Evolutionary conservation across 1,140 invertebrate species (phyloP).

Genomic region (Tetragnatha versicolor): DNA sequence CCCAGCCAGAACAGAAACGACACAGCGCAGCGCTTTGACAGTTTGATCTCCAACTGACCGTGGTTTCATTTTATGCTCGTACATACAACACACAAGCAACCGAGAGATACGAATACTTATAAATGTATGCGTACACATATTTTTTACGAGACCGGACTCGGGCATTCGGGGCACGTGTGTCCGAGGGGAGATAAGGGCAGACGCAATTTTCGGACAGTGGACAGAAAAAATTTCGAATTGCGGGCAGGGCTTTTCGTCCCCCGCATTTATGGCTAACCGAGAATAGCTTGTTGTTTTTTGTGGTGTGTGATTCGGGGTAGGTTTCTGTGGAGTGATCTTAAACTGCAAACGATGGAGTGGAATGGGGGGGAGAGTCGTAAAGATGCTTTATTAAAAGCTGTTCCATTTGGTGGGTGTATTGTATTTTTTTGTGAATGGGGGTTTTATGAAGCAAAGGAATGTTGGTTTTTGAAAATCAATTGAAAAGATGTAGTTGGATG

Average conservation of each 20-base stretch:
- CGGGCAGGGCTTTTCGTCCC: not conserved
- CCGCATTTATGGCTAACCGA: slow-evolving; percentile 20
- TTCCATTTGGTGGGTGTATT: too few relatives aligned
- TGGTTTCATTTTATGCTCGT: slow-evolving; percentile 14
- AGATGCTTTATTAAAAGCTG: too few relatives aligned
- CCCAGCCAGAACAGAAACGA: too few relatives aligned
- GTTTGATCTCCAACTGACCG: slow-evolving; percentile 21
- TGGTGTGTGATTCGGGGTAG: not conserved
- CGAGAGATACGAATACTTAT: slow-evolving; percentile 26
- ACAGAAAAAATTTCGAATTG: slow-evolving; percentile 10
- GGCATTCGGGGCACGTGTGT: slow-evolving; percentile 43
- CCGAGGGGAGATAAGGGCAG: slow-evolving; percentile 22
- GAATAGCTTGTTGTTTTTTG: not conserved
- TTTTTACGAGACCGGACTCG: slow-evolving; percentile 38
- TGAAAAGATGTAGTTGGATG: too few relatives aligned
- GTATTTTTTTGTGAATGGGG: too few relatives aligned
- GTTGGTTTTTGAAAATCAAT: too few relatives aligned
- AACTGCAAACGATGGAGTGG: too few relatives aligned
- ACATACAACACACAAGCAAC: not conserved
- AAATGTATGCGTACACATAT: slow-evolving; percentile 26
- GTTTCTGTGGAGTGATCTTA: too few relatives aligned
- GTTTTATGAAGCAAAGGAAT: too few relatives aligned
- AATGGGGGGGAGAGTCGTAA: too few relatives aligned
- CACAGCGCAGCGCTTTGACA: too few relatives aligned
- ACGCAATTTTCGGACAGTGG: slow-evolving; percentile 42